These are phyloP conservation scores for Penelope pileata DNA, from an alignment of 2,113 vertebrate species.

Conservation along the genomic window DNA sequence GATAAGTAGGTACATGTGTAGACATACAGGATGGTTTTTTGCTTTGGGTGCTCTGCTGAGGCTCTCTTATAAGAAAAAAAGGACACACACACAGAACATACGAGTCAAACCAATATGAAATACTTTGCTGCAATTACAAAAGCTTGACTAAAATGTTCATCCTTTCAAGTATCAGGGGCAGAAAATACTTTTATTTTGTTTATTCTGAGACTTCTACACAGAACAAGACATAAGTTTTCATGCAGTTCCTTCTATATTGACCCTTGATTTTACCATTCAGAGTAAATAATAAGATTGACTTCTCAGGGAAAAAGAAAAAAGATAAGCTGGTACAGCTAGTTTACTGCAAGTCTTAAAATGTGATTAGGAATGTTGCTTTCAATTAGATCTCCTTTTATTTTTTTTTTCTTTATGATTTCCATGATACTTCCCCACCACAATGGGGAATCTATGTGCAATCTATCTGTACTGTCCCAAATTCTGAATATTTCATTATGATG, in stretches of 20 bases:
- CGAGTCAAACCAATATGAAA: not conserved
- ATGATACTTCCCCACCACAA: not conserved
- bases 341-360: not conserved
- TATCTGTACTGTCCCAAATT: not conserved
- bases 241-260: not conserved
- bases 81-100: not conserved
- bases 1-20: not conserved
- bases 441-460: not conserved
- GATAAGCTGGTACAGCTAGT: not conserved
- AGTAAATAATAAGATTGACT: not conserved
- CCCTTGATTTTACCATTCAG: constrained; percentile 12
- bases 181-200: not conserved
- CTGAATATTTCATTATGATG: not conserved
- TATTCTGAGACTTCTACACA: not conserved
- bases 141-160: not conserved
- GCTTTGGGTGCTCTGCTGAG: not conserved
- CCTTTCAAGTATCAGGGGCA: constrained; percentile 25
- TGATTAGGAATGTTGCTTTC: not conserved
- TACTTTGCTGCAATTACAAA: not conserved
- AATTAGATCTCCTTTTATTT: not conserved
- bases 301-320: not conserved
- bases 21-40: not conserved
- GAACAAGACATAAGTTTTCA: not conserved
- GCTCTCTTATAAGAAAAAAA: not conserved
- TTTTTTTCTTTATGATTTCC: not conserved